A percentile compares a stretch with the other conserved stretches of the same genome.
These are phyloP conservation scores for Troides helena DNA, from an alignment of 2,888 invertebrate species.

Conservation along the genomic window DNA sequence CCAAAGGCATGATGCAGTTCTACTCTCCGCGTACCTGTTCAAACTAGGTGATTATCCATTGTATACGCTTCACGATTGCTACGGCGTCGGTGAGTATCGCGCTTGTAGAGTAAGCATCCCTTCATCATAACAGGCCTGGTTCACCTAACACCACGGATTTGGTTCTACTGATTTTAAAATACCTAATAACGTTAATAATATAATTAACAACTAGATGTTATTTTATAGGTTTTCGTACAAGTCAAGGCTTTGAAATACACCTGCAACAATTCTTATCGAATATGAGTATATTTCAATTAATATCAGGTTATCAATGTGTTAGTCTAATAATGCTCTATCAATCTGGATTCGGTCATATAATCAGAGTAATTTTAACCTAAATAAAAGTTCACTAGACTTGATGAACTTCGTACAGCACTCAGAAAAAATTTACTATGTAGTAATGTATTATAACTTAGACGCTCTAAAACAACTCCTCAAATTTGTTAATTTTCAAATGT, in stretches of 20 bases:
- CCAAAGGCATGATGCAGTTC: slow-evolving; percentile 68
- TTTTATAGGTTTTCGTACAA: neutral
- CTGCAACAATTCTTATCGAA: neutral
- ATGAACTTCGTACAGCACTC: neutral
- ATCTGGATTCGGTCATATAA: neutral
- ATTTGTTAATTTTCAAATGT: too few species aligned
- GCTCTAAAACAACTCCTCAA: too few species aligned
- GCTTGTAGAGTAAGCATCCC: slow-evolving; percentile 50
- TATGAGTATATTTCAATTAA: neutral
- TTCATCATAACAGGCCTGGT: slow-evolving; percentile 36
- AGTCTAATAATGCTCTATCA: neutral
- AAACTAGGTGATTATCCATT: slow-evolving; percentile 79
- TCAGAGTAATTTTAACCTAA: neutral
- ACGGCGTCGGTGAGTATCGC: slow-evolving; percentile 72
- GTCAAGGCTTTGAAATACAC: neutral
- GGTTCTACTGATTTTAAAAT: neutral
- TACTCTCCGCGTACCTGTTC: slow-evolving; percentile 76
- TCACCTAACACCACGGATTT: slow-evolving; percentile 7
- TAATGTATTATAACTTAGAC: too few species aligned
- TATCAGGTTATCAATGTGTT: neutral
- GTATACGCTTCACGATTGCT: slow-evolving; percentile 73
- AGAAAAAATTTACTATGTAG: neutral
- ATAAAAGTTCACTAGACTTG: neutral
- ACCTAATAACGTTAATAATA: neutral
- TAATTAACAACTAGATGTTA: neutral